Percentiles rank a stretch among this genome's conserved stretches.
phyloP scores from a whole-genome alignment of 2,797 vertebrate species.

The Eulemur rubriventer region DNA sequence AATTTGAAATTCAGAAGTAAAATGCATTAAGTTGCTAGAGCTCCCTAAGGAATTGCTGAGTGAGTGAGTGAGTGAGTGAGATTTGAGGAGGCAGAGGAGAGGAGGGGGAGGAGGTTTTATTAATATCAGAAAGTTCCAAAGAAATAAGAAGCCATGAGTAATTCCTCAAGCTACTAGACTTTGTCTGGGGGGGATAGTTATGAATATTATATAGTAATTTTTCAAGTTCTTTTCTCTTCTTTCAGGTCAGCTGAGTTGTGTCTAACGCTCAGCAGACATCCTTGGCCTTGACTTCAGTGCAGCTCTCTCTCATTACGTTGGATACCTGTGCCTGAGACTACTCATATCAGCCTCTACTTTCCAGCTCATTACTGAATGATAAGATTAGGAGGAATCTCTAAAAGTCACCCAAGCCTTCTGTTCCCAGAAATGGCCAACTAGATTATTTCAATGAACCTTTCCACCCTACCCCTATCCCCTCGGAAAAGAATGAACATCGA shows the following conservation, averaged over 20 bases:
- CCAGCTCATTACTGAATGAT: not conserved
- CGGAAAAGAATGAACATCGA: not conserved
- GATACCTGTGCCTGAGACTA: rapidly evolving
- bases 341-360: not conserved
- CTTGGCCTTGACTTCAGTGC: not conserved
- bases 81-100: not conserved
- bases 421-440: not conserved
- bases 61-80: not conserved
- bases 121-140: not conserved
- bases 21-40: not conserved
- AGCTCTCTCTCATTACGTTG: not conserved
- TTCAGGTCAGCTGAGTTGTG: not conserved
- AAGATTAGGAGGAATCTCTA: not conserved
- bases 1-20: conserved; percentile 49
- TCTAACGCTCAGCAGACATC: not conserved
- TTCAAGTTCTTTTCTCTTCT: not conserved
- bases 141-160: not conserved
- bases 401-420: not conserved
- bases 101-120: not conserved
- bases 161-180: not conserved
- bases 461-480: not conserved
- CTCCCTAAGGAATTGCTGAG: not conserved
- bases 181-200: not conserved
- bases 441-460: not conserved
- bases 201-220: not conserved